These are phyloP conservation scores for Chironex yamaguchii DNA, from an alignment of 30 jellyfish, hydroid and myxozoan genomes.

Conservation along the genomic window DNA sequence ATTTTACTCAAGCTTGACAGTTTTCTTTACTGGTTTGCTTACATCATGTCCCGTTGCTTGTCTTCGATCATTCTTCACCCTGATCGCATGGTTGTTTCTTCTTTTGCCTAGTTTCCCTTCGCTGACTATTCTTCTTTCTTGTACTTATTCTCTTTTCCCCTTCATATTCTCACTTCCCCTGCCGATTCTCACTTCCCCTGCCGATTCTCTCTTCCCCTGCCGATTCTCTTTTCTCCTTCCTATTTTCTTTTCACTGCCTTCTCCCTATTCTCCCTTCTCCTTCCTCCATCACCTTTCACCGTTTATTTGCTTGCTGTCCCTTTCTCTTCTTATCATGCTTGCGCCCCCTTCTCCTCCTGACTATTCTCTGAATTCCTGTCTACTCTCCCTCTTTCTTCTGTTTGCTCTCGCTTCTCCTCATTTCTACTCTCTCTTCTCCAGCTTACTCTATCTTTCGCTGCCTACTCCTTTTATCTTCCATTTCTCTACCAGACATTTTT, in stretches of 20 bases:
- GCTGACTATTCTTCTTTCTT: too few relatives aligned
- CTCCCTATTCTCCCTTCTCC: not conserved
- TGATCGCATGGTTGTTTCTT: too few relatives aligned
- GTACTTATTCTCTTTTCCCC: too few relatives aligned
- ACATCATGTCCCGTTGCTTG: too few relatives aligned
- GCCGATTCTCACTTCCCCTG: too few relatives aligned
- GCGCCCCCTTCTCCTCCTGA: not conserved
- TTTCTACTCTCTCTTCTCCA: not conserved
- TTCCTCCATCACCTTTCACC: not conserved
- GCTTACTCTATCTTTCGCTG: not conserved
- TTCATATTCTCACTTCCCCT: too few relatives aligned
- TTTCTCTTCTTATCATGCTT: not conserved
- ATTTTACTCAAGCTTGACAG: too few relatives aligned
- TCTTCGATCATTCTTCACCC: too few relatives aligned
- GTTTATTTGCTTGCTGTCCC: not conserved
- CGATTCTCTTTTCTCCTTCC: not conserved
- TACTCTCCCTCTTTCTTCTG: not conserved
- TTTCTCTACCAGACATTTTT: not conserved
- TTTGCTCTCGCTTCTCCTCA: not conserved
- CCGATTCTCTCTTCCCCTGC: too few relatives aligned
- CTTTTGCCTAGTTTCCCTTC: too few relatives aligned
- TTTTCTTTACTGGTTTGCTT: too few relatives aligned
- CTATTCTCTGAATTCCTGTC: not conserved
- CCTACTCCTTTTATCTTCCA: not conserved
- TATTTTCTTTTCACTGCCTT: not conserved